Evolutionary conservation across 64 coral and sea anemone species (phyloP).

Genomic region (Acropora yongei): DNA sequence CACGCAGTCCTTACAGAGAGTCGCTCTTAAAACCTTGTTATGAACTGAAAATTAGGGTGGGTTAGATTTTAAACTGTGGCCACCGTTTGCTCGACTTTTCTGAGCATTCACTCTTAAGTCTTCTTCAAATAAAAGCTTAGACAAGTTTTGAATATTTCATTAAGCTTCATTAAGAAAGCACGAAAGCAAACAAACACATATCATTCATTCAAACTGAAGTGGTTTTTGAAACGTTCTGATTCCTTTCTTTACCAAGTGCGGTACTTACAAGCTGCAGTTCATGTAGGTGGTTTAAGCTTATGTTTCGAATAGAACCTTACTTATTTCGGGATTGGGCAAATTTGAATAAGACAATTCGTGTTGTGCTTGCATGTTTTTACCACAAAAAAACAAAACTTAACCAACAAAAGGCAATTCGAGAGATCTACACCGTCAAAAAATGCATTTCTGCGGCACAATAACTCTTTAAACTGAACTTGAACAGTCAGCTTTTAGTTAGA

Average conservation of each 20-base stretch:
- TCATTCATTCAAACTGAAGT: no score
- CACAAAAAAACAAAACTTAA: constrained; percentile 1
- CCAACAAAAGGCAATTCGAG: constrained; percentile 1
- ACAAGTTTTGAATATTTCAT: no score
- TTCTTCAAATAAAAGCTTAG: no score
- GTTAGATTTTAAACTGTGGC: no score
- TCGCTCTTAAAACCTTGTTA: no score
- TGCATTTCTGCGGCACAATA: neutral
- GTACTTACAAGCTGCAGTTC: neutral
- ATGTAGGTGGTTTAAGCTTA: neutral
- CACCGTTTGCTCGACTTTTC: no score
- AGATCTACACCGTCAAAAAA: neutral
- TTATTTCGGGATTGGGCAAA: neutral
- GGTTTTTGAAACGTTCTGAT: no score
- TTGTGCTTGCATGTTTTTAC: constrained; percentile 3
- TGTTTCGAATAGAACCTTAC: neutral
- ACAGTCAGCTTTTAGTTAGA: constrained; percentile 3
- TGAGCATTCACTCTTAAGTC: no score
- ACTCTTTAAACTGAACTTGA: constrained; percentile 1
- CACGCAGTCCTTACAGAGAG: no score
- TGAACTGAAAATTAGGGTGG: no score
- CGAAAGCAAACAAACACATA: no score
- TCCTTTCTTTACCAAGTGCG: neutral
- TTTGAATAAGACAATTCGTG: constrained; percentile 7
- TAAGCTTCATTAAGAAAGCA: no score